Percentiles rank a stretch among this genome's conserved stretches.
Evolutionary conservation across 2,797 vertebrate genomes (phyloP).

Genomic region (Eidolon dupreanum): DNA sequence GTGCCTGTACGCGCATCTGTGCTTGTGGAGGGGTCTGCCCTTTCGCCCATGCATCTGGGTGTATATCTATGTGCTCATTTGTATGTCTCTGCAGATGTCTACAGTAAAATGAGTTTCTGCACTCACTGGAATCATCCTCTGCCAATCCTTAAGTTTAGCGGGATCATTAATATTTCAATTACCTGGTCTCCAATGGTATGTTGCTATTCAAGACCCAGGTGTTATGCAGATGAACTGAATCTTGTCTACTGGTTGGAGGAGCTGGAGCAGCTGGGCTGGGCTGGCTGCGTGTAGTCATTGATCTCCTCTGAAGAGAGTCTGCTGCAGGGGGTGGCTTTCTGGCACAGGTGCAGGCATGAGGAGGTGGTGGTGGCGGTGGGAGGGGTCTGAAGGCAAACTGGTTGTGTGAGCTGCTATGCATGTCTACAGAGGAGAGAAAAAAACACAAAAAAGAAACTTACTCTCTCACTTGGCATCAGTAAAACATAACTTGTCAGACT

Average conservation of each 20-base stretch:
- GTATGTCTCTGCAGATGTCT: background rate
- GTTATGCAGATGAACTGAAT: conserved; percentile 93
- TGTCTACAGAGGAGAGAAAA: conserved; percentile 86
- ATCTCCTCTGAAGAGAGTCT: conserved; percentile 94
- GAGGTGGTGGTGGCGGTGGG: conserved; percentile 92
- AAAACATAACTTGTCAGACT: background rate
- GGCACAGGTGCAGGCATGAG: conserved; percentile 95
- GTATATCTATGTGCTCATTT: background rate
- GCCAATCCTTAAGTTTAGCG: conserved; percentile 9
- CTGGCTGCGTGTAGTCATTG: conserved; percentile 95
- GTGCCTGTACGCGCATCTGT: background rate
- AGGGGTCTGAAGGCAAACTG: conserved; percentile 97
- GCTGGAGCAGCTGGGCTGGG: conserved; percentile 90
- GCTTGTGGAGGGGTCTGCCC: background rate
- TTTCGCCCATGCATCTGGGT: background rate
- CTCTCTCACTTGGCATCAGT: conserved; percentile 17
- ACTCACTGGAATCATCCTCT: background rate
- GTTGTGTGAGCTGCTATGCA: conserved; percentile 93
- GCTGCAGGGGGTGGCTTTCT: conserved; percentile 90
- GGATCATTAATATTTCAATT: conserved; percentile 59
- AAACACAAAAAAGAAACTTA: conserved; percentile 47
- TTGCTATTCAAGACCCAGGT: conserved; percentile 99
- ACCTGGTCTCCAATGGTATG: conserved; percentile 98
- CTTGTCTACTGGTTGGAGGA: conserved; percentile 86
- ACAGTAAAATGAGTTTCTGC: background rate